Evolutionary conservation across 2,888 invertebrate species (phyloP).

Genomic region (Lepidonotus clava): DNA sequence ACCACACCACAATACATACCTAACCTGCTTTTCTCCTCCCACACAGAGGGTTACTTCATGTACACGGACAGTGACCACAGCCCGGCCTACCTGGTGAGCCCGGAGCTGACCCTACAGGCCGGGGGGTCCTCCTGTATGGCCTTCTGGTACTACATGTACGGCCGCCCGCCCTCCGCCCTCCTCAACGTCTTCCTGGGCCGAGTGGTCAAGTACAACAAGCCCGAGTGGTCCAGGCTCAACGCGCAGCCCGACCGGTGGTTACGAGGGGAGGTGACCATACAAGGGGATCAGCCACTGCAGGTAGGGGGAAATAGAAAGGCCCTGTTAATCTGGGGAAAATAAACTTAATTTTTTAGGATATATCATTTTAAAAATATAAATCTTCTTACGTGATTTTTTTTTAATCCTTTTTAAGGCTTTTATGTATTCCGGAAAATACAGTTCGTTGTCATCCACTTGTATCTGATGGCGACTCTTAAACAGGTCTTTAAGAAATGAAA

Average conservation of each 20-base stretch:
- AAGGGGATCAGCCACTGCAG: conserved; percentile 51
- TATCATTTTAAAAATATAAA: no score
- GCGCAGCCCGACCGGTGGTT: conserved; percentile 60
- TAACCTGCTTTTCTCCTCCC: not conserved
- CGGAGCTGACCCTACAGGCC: conserved; percentile 60
- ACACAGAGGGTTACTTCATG: conserved; percentile 66
- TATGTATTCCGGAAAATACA: no score
- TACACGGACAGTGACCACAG: conserved; percentile 63
- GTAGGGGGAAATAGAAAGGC: no score
- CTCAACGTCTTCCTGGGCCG: conserved; percentile 63
- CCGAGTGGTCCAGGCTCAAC: conserved; percentile 64
- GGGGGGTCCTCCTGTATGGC: conserved; percentile 60
- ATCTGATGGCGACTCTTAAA: no score
- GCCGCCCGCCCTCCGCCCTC: conserved; percentile 57
- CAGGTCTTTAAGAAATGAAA: no score
- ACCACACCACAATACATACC: not conserved
- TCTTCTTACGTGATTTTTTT: no score
- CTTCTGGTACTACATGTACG: conserved; percentile 67
- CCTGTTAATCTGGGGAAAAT: no score
- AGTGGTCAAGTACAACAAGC: conserved; percentile 62
- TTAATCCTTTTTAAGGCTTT: no score
- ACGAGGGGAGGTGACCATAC: conserved; percentile 62
- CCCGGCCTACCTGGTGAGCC: conserved; percentile 62
- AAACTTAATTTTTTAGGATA: no score
- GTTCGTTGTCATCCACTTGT: no score